phyloP scores from a whole-genome alignment of 2,797 vertebrate species.

The Enoplosus armatus region DNA sequence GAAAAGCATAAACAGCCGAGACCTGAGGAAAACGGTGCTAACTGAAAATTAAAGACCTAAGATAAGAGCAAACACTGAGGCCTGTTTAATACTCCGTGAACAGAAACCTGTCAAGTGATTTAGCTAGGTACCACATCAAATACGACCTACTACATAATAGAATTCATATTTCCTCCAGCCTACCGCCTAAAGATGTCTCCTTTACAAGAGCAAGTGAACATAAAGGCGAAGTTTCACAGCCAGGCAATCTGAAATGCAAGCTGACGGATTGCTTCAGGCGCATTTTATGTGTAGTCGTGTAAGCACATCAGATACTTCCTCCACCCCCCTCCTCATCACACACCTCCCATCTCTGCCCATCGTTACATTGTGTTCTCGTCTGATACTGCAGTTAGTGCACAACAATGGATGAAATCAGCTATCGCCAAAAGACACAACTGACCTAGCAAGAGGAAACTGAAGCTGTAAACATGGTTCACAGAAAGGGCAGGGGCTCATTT shows the following conservation, averaged over 20 bases:
- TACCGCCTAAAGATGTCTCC: background rate
- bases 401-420: slow-evolving; percentile 1
- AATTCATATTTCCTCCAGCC: background rate
- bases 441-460: background rate
- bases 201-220: slow-evolving; percentile 1
- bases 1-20: accelerated
- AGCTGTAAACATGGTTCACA: slow-evolving; percentile 1
- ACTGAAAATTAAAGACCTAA: too few species aligned
- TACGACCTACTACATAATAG: background rate
- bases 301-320: background rate
- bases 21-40: background rate
- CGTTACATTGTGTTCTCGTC: slow-evolving; percentile 5
- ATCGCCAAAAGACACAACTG: background rate
- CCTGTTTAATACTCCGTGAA: background rate
- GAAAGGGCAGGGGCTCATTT: slow-evolving; percentile 9
- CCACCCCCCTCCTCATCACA: too few species aligned
- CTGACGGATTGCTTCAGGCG: background rate
- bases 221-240: background rate
- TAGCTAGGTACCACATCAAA: background rate
- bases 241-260: background rate
- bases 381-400: background rate
- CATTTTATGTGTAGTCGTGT: slow-evolving; percentile 3
- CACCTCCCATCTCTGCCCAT: background rate
- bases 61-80: background rate
- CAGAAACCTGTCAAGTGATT: background rate